phyloP scores from a whole-genome alignment of 2,888 invertebrate genomes.

The Ochlodes sylvanus region DNA sequence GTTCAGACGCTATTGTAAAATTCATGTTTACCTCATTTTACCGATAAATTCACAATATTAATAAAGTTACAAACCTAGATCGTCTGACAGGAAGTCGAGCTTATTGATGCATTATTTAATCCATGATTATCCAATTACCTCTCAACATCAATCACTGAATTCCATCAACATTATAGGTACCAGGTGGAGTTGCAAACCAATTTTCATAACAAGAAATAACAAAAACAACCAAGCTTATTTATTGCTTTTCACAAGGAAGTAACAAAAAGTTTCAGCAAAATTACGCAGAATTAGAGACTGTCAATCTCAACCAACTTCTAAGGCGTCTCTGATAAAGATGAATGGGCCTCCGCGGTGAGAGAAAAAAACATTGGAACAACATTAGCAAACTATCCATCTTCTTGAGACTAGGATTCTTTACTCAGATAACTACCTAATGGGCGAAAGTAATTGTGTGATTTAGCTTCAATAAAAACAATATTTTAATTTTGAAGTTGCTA shows the following conservation, averaged over 20 bases:
- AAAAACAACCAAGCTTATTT: neutral
- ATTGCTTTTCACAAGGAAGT: neutral
- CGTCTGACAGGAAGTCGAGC: too few species aligned
- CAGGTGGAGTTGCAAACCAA: neutral
- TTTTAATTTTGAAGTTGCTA: too few species aligned
- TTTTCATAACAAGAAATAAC: neutral
- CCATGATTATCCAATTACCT: too few species aligned
- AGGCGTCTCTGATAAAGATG: slow-evolving; percentile 46
- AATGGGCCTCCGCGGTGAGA: slow-evolving; percentile 37
- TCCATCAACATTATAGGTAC: slow-evolving; percentile 14
- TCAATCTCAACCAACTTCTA: slow-evolving; percentile 49
- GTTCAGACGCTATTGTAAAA: too few species aligned
- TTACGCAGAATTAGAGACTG: slow-evolving; percentile 50
- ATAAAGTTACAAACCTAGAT: too few species aligned
- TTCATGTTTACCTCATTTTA: too few species aligned
- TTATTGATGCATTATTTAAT: too few species aligned
- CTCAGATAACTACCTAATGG: neutral
- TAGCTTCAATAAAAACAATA: neutral
- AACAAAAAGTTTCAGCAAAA: slow-evolving; percentile 1
- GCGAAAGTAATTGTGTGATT: neutral
- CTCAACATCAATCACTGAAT: neutral
- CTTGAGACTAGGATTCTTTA: neutral
- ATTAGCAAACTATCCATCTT: slow-evolving; percentile 32
- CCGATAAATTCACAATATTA: too few species aligned
- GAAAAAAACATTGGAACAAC: slow-evolving; percentile 40